phyloP scores from a whole-genome alignment of 2,888 invertebrate species.

The Nomada fabriciana region DNA sequence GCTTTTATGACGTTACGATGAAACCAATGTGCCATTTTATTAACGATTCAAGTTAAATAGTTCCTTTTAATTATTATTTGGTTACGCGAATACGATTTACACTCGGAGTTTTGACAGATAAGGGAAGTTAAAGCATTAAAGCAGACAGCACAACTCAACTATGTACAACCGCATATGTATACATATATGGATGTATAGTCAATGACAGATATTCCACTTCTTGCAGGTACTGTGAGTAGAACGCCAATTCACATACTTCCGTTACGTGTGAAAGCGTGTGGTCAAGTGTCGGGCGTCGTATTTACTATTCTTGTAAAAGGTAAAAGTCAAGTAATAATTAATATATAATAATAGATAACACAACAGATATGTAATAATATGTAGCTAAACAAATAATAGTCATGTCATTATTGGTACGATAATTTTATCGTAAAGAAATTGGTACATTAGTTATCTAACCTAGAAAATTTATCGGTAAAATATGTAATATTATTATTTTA shows the following conservation, averaged over 20 bases:
- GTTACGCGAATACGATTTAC: conserved; percentile 6
- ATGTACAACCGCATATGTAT: too few relatives aligned
- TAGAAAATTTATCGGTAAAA: conserved; percentile 23
- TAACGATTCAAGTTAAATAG: conserved; percentile 2
- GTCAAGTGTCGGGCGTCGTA: conserved; percentile 21
- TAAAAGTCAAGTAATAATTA: conserved; percentile 29
- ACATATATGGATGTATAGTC: conserved; percentile 13
- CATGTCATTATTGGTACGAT: conserved; percentile 16
- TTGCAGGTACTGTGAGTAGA: conserved; percentile 16
- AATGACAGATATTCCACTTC: conserved; percentile 65
- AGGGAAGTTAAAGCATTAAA: conserved; percentile 60
- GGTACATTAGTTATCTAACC: conserved; percentile 45
- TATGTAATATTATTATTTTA: neutral
- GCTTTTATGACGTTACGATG: conserved; percentile 88
- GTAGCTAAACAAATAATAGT: neutral
- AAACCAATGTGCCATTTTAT: conserved; percentile 86
- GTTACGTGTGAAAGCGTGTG: conserved; percentile 33
- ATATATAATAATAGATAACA: neutral
- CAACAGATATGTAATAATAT: neutral
- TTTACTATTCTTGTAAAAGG: conserved; percentile 51
- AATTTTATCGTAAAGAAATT: conserved; percentile 15
- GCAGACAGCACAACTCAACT: conserved; percentile 36
- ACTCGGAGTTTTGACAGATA: conserved; percentile 67
- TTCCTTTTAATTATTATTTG: neutral
- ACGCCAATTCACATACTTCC: conserved; percentile 49